Conservation (phyloP, 2,797 vertebrate genomes). For the Sebastes nivosus region DNA sequence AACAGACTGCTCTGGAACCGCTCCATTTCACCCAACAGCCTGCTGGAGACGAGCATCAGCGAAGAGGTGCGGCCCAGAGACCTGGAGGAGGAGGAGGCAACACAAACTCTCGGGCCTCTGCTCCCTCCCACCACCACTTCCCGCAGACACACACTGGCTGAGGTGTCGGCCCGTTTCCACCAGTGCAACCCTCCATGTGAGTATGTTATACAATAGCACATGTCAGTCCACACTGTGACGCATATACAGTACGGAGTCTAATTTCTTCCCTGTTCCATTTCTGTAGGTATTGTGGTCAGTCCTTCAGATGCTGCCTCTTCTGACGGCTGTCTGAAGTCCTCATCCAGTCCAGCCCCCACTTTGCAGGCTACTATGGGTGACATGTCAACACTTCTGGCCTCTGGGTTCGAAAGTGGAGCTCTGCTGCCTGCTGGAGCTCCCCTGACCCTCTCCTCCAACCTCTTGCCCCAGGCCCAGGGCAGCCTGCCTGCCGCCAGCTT, state of each 20-base stretch:
- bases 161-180: conserved; percentile 90
- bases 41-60: conserved; percentile 92
- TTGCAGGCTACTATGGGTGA: conserved; percentile 74
- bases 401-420: conserved; percentile 71
- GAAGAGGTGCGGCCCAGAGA: conserved; percentile 90
- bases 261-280: conserved; percentile 6
- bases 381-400: conserved; percentile 81
- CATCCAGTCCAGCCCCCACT: conserved; percentile 79
- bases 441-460: conserved; percentile 87
- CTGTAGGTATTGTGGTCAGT: conserved; percentile 88
- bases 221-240: background rate
- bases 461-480: conserved; percentile 86
- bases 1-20: conserved; percentile 88
- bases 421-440: conserved; percentile 79
- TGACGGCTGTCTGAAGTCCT: conserved; percentile 93
- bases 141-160: conserved; percentile 93
- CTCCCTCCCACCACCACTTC: conserved; percentile 84
- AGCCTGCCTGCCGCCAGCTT: conserved; percentile 86
- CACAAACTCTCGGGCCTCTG: conserved; percentile 74
- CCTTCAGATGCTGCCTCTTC: conserved; percentile 92
- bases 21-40: conserved; percentile 90
- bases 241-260: background rate
- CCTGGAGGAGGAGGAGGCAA: conserved; percentile 87
- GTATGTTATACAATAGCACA: conserved; percentile 45
- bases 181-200: conserved; percentile 89